Evolutionary conservation across 2,888 invertebrate species (phyloP), one percentile per base, ranked within the genome.

Genomic region (Hofmannophila pseudospretella): DNA sequence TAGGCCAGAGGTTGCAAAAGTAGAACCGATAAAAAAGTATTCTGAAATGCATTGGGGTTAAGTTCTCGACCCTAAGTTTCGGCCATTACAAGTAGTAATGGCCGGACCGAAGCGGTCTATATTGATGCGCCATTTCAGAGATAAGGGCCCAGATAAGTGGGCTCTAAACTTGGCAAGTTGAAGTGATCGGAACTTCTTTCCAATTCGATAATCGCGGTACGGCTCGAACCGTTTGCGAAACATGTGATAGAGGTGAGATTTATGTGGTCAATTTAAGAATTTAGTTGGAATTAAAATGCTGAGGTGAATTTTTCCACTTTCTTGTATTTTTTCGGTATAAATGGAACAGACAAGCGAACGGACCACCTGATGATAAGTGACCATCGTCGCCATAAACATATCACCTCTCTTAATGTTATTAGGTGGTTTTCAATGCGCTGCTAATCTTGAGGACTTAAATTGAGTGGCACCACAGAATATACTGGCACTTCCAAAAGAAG

Each of bases 101-200:
- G 47, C 40, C 38, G 16, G 33, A 36, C 38, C 36, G n/a, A 26
- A 31, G 11, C 39, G 38, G 41, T 38, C 39, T 40, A 48, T 47
- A 49, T 48, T 45, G 47, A 42, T 47, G 41, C 37, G 38, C 42
- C 38, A 32, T 23, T 35, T 39, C 39, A 29, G 37, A 44, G 51
- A 51, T 51, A 50, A 51, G 49, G 41, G 38, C 42, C 23, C 36
- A 31, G 47, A 46, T 51, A 51, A 53, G 47, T 47, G 47, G 30
- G 35, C 50, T 48, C 42, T 34, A 37, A 52, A 55, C 44, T 54
- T 51, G 41, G 41, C 42, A 42, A 49, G 37, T 53, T 48, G 36
- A 47, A 47, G 47, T 41, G 54, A 48, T 50, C 45, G 36, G 36
- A 44, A 49, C 44, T 54, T 54, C 51, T 53, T 51, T 47, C 33